Base-by-base conservation (phyloP, 2,888 invertebrate genomes). In the Trissolcus japonicus region DNA sequence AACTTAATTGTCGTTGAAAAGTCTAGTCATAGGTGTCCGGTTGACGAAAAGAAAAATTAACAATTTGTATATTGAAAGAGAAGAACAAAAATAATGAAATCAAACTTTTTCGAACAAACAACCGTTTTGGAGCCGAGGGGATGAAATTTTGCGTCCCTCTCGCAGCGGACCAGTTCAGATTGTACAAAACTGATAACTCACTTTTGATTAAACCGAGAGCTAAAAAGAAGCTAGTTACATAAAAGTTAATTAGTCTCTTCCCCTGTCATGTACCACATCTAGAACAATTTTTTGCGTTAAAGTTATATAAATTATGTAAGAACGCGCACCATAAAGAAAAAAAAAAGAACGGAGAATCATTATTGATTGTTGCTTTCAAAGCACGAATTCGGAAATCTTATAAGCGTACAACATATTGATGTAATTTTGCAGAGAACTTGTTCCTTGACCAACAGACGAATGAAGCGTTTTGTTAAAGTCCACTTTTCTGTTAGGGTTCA, bases 161-260 rank as follows among this genome's bases (percentile, higher is more conserved):
- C 9, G 11, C 35, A 6, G 1, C 35, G 35, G 35, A 35, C 35
- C 35, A 35, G 11, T 35, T 35, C 11, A 7, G 35, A 35, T 35
- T 35, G 35, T 35, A 35, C 35, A 35, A 35, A 35, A 35, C 35
- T 35, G 35, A 35, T 35, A 35, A 25, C 25, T 11, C 35, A 35
- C 11, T 40, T 48, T 55, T 35, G 21, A 61, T 69, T 55, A 61
- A 61, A 56, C 48, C 51, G 50, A 51, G 41, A 69, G 54, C 35
- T 48, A 69, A 61, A 71, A 43, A 57, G 57, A 57, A 59, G 57
- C 14, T 57, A 71, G 51, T 71, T 62, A 62, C 57, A 62, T 71
- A 57, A 50, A 71, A 62, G 56, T 71, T 62, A 71, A 71, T 71
- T 62, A 55, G 25, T n/a, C 43, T 11, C 59, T 71, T 71, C 71